Conservation (phyloP, 2,888 invertebrate species). For the Chalcis sispes region DNA sequence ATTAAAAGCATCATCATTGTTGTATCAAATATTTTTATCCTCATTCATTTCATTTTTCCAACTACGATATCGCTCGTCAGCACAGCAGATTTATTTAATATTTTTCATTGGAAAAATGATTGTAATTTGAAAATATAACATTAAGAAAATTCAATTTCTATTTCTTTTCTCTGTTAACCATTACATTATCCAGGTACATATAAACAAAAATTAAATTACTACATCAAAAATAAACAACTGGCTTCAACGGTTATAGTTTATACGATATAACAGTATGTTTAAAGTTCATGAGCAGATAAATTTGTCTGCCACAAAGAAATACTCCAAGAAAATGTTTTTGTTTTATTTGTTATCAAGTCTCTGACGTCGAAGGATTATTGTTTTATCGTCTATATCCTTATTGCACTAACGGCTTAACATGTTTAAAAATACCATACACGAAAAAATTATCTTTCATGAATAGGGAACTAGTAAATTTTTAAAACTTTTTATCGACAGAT, state of each 20-base stretch:
- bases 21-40: constrained; percentile 32
- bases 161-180: constrained; percentile 27
- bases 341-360: constrained; percentile 35
- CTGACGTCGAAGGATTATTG: constrained; percentile 22
- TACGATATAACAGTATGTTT: constrained; percentile 48
- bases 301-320: constrained; percentile 45
- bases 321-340: constrained; percentile 36
- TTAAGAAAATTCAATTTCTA: constrained; percentile 35
- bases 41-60: constrained; percentile 19
- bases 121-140: constrained; percentile 41
- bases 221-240: constrained; percentile 43
- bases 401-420: constrained; percentile 51
- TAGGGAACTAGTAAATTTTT: constrained; percentile 28
- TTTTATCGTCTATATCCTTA: constrained; percentile 46
- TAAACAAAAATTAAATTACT: constrained; percentile 51
- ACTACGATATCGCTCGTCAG: constrained; percentile 38
- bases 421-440: constrained; percentile 38
- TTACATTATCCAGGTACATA: constrained; percentile 49
- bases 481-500: constrained; percentile 18
- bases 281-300: constrained; percentile 39
- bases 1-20: constrained; percentile 54
- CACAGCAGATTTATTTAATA: constrained; percentile 35
- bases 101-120: constrained; percentile 36
- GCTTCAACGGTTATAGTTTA: constrained; percentile 46
- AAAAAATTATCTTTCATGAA: constrained; percentile 32